phyloP scores from a whole-genome alignment of 2,797 vertebrate genomes.

The Cetoscarus ocellatus region DNA sequence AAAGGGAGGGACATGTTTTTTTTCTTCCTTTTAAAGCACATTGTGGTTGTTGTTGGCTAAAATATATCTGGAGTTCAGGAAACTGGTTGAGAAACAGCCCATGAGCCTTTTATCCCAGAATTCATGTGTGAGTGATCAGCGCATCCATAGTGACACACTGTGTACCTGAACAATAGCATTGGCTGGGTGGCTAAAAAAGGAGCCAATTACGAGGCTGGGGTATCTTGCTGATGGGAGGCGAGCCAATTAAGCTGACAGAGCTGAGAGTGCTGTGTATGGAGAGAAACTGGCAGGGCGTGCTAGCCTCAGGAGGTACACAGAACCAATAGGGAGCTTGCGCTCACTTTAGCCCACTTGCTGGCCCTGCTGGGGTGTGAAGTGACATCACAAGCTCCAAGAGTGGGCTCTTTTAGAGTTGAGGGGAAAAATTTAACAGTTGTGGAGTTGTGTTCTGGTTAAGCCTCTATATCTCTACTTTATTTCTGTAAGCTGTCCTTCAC shows the following conservation, averaged over 20 bases:
- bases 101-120: slow-evolving; percentile 71
- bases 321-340: slow-evolving; percentile 59
- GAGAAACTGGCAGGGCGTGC: slow-evolving; percentile 65
- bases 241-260: slow-evolving; percentile 85
- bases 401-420: slow-evolving; percentile 20
- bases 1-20: slow-evolving; percentile 17
- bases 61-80: slow-evolving; percentile 47
- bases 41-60: slow-evolving; percentile 52
- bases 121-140: slow-evolving; percentile 68
- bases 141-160: slow-evolving; percentile 79
- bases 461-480: slow-evolving; percentile 7
- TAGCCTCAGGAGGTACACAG: slow-evolving; percentile 52
- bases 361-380: slow-evolving; percentile 62
- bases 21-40: slow-evolving; percentile 21
- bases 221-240: slow-evolving; percentile 78
- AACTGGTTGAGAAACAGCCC: slow-evolving; percentile 55
- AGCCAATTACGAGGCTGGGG: slow-evolving; percentile 80
- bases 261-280: slow-evolving; percentile 63
- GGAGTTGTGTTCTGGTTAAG: slow-evolving; percentile 3
- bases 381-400: slow-evolving; percentile 56
- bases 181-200: slow-evolving; percentile 73
- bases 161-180: slow-evolving; percentile 81
- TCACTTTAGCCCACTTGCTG: slow-evolving; percentile 63
- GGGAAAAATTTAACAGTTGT: slow-evolving; percentile 30
- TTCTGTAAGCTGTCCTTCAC: slow-evolving; percentile 49